These are phyloP conservation scores for Byasa hedistus DNA, from an alignment of 2,888 invertebrate genomes.

Conservation along the genomic window DNA sequence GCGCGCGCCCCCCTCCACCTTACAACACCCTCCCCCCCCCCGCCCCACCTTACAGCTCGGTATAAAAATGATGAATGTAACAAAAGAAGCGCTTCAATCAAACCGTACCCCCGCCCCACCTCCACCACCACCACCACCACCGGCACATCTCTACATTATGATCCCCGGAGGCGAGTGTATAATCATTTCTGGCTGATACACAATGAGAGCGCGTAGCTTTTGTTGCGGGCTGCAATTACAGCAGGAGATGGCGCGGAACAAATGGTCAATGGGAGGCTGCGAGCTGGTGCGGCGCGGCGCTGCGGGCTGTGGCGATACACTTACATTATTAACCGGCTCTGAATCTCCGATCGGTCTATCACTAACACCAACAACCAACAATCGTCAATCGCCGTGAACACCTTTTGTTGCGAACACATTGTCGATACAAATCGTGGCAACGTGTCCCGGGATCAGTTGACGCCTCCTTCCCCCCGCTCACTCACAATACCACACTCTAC, in stretches of 20 bases:
- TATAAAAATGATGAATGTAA: constrained; percentile 31
- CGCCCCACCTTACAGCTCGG: too few relatives aligned
- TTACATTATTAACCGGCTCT: too few relatives aligned
- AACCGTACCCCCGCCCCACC: not conserved
- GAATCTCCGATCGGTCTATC: too few relatives aligned
- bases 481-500: too few relatives aligned
- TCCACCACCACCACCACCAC: constrained; percentile 8
- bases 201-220: constrained; percentile 23
- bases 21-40: too few relatives aligned
- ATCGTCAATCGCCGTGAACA: too few relatives aligned
- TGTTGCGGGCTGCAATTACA: constrained; percentile 26
- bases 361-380: too few relatives aligned
- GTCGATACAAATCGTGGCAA: too few relatives aligned
- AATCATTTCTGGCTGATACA: constrained; percentile 30
- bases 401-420: too few relatives aligned
- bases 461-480: too few relatives aligned
- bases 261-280: constrained; percentile 11
- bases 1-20: constrained; percentile 13
- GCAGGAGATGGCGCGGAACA: constrained; percentile 27
- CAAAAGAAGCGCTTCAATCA: constrained; percentile 30
- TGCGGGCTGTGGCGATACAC: too few relatives aligned
- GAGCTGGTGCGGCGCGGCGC: not conserved
- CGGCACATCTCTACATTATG: constrained; percentile 23
- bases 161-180: constrained; percentile 29
- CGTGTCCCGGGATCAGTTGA: too few relatives aligned